Base-by-base conservation (phyloP, 2,797 vertebrate species). In the Pogonophryne albipinna region DNA sequence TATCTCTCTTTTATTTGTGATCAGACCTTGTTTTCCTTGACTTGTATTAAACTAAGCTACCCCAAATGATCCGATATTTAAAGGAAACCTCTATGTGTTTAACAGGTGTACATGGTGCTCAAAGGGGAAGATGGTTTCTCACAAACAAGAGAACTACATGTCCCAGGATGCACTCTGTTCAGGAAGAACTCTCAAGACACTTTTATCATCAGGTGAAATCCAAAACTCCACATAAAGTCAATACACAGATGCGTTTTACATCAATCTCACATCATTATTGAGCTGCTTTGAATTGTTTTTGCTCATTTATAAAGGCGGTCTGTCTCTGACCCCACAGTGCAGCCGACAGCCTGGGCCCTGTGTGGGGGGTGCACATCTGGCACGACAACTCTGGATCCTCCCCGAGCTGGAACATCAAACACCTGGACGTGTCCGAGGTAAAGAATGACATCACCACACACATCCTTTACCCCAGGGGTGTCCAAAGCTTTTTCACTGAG, bases 121-220 rank as follows among this genome's bases (percentile, higher is more conserved):
- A 88, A 91, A 69, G 96, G 96, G 34, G 93, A 96, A 74, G 73
- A 94, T 2, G 93, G 94, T 16, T 2, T 74, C 67, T 96, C 96
- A 1, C 94, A 94, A 67, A 96, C 95, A 44, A 94, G 87, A 76
- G 95, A 96, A 67, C 92, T 97, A 15, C 89, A 89, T 58, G 91
- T 89, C 66, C 87, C 94, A 63, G 94, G 93, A 67, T 93, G 88
- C 80, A 84, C 77, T 68, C 84, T 96, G 55, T 97, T 97, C 62
- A 90, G 87, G 59, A 93, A 87, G 59, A 97, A 96, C 87, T 96
- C 95, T 78, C 92, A 92, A 62, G 92, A 95, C 58, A 95, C 94
- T 0, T 97, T 97, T 60, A 89, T 97, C 61, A 45, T 97, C 23
- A 96, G 96, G 97, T 97, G 86, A 68, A 71, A 16, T 7, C 23